Base-by-base conservation (phyloP, 2,888 invertebrate genomes). In the Lasioglossum vierecki region DNA sequence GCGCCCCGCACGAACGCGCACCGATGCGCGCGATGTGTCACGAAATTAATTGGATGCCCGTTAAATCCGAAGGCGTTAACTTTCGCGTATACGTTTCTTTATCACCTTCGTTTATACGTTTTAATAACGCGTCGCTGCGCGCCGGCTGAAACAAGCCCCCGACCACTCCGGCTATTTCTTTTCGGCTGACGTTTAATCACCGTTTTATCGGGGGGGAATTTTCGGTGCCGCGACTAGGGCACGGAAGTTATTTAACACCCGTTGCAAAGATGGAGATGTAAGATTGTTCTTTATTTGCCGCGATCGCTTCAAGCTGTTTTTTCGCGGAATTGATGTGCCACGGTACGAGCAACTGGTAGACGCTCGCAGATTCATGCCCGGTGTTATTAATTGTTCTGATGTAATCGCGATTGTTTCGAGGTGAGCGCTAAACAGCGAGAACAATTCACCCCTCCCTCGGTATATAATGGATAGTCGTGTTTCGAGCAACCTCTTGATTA, bases 1-100 rank as follows among this genome's bases (percentile, higher is more conserved):
- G 80, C 81, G 80, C 35, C 44, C 80, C 83, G 73, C 63, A 70
- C 66, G 79, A 74, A 76, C 63, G 86, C 71, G 79, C 78, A 80
- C 84, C 86, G 86, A 84, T 87, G 80, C 80, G 84, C 80, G 78
- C 83, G 82, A 81, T 83, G 85, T 84, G 90, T 90, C 90, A 81
- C 86, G 81, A 89, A 91, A 91, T 91, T 91, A 91, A 91, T 91
- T 90, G 90, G 91, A 88, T 79, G 86, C 82, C 70, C 85, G 88
- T 90, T 91, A 86, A 90, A 90, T 87, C 90, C 87, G 83, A 85
- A 87, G 87, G 88, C 87, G 85, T 79, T 89, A 87, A 88, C 86
- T 87, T 87, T 88, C 90, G 84, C 84, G 83, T 83, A 80, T 79
- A 77, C 76, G 82, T 82, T 90, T 82, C 84, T 89, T 90, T 91